Evolutionary conservation across 2,113 vertebrate species (phyloP).

Genomic region (Hippocampus guttulatus): DNA sequence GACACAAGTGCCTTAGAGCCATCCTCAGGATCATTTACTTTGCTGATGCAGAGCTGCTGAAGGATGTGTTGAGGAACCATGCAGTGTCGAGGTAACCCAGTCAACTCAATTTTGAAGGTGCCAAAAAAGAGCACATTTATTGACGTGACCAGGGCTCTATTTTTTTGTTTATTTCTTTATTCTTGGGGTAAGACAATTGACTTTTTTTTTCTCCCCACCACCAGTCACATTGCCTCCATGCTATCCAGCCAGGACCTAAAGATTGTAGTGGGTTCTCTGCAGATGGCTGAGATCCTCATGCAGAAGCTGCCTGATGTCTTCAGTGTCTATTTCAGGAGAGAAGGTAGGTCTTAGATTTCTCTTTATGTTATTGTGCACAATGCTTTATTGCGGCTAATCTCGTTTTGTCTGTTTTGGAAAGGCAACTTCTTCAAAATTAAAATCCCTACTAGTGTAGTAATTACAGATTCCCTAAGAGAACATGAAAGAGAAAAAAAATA

Average conservation of each 20-base stretch:
- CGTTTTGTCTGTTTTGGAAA: background rate
- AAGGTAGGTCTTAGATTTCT: slow-evolving; percentile 76
- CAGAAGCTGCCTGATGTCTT: slow-evolving; percentile 98
- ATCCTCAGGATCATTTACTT: slow-evolving; percentile 99
- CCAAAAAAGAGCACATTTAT: background rate
- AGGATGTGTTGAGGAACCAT: slow-evolving; percentile 98
- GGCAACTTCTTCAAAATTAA: background rate
- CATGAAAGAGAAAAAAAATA: background rate
- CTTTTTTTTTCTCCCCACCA: slow-evolving; percentile 26
- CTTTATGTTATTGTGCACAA: background rate
- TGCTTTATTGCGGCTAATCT: background rate
- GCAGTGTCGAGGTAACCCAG: slow-evolving; percentile 89
- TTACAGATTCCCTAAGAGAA: too few relatives aligned
- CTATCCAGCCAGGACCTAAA: slow-evolving; percentile 98
- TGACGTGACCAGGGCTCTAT: background rate
- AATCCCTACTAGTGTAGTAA: too few relatives aligned
- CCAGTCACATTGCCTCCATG: slow-evolving; percentile 99
- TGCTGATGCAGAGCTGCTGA: slow-evolving; percentile 96
- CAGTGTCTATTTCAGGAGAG: slow-evolving; percentile 98
- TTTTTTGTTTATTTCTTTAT: background rate
- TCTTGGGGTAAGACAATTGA: background rate
- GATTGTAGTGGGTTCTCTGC: slow-evolving; percentile 98
- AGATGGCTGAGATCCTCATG: slow-evolving; percentile 99
- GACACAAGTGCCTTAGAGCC: slow-evolving; percentile 99
- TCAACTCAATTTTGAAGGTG: background rate